phyloP scores from a whole-genome alignment of 2,113 vertebrate species.

The Platichthys flesus region DNA sequence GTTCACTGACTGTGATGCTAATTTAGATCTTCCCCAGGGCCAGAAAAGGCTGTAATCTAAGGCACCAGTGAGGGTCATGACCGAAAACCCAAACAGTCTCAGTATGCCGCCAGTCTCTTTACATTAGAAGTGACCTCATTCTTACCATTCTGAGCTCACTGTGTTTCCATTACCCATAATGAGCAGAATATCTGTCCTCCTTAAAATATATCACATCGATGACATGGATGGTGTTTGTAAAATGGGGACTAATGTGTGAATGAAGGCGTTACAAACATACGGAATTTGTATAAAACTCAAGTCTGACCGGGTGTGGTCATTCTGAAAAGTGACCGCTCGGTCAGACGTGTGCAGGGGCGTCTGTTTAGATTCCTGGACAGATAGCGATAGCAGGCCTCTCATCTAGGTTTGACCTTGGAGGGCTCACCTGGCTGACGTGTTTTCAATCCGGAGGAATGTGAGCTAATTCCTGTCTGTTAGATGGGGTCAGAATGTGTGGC shows the following conservation, averaged over 20 bases:
- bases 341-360: slow-evolving; percentile 11
- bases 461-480: slow-evolving; percentile 46
- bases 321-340: slow-evolving; percentile 5
- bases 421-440: slow-evolving; percentile 45
- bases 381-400: slow-evolving; percentile 11
- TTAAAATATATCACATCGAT: slow-evolving; percentile 27
- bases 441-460: slow-evolving; percentile 66
- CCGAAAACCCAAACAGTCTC: slow-evolving; percentile 65
- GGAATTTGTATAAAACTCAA: neutral
- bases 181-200: slow-evolving; percentile 21
- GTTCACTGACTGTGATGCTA: slow-evolving; percentile 5
- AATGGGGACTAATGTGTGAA: slow-evolving; percentile 8
- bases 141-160: slow-evolving; percentile 61
- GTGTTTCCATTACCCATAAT: slow-evolving; percentile 66
- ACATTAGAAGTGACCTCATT: slow-evolving; percentile 75
- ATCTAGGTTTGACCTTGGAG: slow-evolving; percentile 48
- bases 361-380: slow-evolving; percentile 29
- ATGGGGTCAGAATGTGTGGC: slow-evolving; percentile 46
- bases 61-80: slow-evolving; percentile 32
- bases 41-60: slow-evolving; percentile 55
- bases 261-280: neutral
- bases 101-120: slow-evolving; percentile 63
- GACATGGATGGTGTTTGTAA: slow-evolving; percentile 24
- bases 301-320: neutral
- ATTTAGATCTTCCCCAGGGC: slow-evolving; percentile 50